Conservation (phyloP, 1,140 invertebrate genomes). For the Drosophila mauritiana region DNA sequence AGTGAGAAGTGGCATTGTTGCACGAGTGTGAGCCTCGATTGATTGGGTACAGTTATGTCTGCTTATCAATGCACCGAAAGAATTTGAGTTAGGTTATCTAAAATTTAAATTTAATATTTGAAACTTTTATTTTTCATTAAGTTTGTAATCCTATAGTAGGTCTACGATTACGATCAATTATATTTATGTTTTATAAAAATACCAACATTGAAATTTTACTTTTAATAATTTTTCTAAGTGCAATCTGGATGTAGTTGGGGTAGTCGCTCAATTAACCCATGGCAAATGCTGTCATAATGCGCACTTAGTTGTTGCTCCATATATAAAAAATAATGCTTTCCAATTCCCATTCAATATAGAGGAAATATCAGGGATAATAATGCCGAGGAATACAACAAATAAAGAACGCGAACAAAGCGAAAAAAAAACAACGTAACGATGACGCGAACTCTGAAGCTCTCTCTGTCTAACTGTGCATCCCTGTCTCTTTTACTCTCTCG, state of each 20-base stretch:
- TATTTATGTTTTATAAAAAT: too few relatives aligned
- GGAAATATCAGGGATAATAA: constrained; percentile 75
- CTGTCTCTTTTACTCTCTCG: neutral
- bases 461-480: constrained; percentile 16
- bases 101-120: too few relatives aligned
- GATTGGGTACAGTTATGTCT: constrained; percentile 56
- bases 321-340: constrained; percentile 63
- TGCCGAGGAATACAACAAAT: constrained; percentile 48
- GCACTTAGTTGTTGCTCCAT: constrained; percentile 73
- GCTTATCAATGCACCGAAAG: constrained; percentile 16
- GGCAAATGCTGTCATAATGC: constrained; percentile 73
- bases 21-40: constrained; percentile 17
- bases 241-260: constrained; percentile 5
- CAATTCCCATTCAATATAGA: constrained; percentile 44
- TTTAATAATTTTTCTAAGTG: constrained; percentile 10
- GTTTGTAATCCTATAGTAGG: too few relatives aligned
- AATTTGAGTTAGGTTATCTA: neutral
- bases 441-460: constrained; percentile 32
- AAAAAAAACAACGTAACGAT: constrained; percentile 51
- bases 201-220: neutral
- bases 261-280: constrained; percentile 66
- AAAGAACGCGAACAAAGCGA: constrained; percentile 62
- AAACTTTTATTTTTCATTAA: too few relatives aligned
- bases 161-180: too few relatives aligned
- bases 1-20: constrained; percentile 17